Evolutionary conservation across 2,113 vertebrate genomes (phyloP), one percentile per base, ranked within the genome.

Genomic region (Dermatemys mawii): DNA sequence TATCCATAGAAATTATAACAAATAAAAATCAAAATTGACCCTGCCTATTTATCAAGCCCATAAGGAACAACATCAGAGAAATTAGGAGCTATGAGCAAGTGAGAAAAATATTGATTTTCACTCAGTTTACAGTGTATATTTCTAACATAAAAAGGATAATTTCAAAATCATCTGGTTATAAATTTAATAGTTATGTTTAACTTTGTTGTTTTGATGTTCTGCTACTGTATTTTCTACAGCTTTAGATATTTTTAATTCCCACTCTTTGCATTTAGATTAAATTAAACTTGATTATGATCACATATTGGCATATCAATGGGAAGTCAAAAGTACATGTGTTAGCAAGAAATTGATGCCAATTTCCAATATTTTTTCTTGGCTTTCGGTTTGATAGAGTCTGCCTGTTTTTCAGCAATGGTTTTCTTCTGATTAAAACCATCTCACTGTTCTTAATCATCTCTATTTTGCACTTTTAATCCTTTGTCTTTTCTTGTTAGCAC

Each of bases 221-320:
- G 12, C 26, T 48, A 29, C 27, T 78, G 8, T 46, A 48, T 32
- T 78, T 16, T 48, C 24, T 78, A 27, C 44, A 32, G 44, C 27
- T 78, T 48, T 22, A 16, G 14, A 67, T 76, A 12, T 21, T 21
- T 82, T 75, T 84, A 81, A 16, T 85, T 79, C 32, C 41, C 75
- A 32, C 53, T 87, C 35, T 81, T 41, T 78, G 54, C 88, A 87
- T 83, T 83, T 90, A 44, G 81, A 80, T 48, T 60, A 87, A 89
- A 88, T 90, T 87, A 63, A 6, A 78, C 21, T 46, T 88, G 88
- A 90, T 78, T 44, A 76, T 81, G n/a, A 84, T 46, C 87, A 4
- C 38, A 73, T 55, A 83, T 80, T 46, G 14, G 16, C 38, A 48
- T 82, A 24, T 19, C 82, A 78, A 93, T 48, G 50, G 10, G 19